Conservation (phyloP, 2,888 invertebrate genomes). For the Andrena haemorrhoa region DNA sequence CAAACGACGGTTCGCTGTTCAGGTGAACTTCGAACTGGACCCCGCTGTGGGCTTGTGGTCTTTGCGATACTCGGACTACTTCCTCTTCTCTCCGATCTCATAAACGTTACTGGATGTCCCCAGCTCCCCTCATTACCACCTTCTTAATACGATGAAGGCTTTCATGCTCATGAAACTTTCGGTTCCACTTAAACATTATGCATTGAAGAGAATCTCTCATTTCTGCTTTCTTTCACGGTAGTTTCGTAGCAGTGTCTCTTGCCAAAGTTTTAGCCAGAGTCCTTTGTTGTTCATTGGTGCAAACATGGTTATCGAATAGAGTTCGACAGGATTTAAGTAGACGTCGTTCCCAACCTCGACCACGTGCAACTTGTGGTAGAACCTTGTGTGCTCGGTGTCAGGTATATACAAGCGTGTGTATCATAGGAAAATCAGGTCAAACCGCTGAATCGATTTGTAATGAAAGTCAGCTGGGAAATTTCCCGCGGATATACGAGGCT, state of each 20-base stretch:
- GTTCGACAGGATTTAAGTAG: slow-evolving; percentile 12
- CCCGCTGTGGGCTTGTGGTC: not conserved
- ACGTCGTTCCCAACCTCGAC: slow-evolving; percentile 10
- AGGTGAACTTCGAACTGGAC: not conserved
- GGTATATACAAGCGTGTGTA: not conserved
- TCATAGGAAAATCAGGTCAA: slow-evolving; percentile 40
- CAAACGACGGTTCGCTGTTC: slow-evolving; percentile 9
- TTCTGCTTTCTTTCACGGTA: not conserved
- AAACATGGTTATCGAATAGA: slow-evolving; percentile 7
- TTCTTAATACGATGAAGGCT: not conserved
- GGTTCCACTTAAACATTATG: not conserved
- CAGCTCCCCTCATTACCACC: not conserved
- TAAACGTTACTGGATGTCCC: not conserved
- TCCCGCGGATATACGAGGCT: slow-evolving; percentile 18
- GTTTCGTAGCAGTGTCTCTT: no score
- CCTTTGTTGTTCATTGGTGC: not conserved
- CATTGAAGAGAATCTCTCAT: not conserved
- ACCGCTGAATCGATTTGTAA: slow-evolving; percentile 44
- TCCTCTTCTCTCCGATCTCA: not conserved
- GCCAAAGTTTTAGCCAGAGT: not conserved
- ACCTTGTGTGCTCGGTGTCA: not conserved
- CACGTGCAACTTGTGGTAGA: not conserved
- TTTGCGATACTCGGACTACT: not conserved
- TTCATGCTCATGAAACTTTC: not conserved
- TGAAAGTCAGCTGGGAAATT: slow-evolving; percentile 44